Conservation (phyloP, 2,888 invertebrate species). For the Monochamus alternatus region DNA sequence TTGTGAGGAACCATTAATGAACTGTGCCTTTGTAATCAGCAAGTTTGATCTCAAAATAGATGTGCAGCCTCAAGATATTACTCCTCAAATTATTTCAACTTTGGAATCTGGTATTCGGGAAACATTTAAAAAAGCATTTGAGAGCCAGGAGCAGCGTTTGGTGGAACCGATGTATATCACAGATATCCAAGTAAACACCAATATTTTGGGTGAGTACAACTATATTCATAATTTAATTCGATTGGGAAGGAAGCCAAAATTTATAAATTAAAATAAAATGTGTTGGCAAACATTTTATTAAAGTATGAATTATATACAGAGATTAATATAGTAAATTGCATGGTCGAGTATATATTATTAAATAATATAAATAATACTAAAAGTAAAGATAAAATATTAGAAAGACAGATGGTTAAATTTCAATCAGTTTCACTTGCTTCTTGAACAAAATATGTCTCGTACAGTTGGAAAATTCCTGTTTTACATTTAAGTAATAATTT, state of each 20-base stretch:
- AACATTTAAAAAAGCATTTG: conserved; percentile 90
- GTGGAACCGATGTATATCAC: conserved; percentile 92
- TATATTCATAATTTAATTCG: background rate
- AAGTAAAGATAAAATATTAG: background rate
- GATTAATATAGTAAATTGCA: background rate
- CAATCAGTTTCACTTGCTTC: no score
- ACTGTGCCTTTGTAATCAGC: conserved; percentile 92
- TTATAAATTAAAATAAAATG: no score
- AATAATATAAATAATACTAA: conserved; percentile 9
- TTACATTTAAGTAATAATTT: no score
- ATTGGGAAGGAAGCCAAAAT: background rate
- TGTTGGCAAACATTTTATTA: background rate
- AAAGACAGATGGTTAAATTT: background rate
- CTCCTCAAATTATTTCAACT: conserved; percentile 50
- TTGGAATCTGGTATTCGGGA: conserved; percentile 67
- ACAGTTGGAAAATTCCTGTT: no score
- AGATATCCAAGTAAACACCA: conserved; percentile 67
- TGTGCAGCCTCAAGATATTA: conserved; percentile 72
- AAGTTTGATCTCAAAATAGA: conserved; percentile 77
- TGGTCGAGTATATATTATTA: conserved; percentile 9
- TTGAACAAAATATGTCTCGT: no score
- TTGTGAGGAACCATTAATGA: conserved; percentile 98
- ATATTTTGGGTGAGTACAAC: conserved; percentile 54
- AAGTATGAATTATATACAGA: conserved; percentile 1
- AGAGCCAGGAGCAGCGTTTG: conserved; percentile 89